Evolutionary conservation across 2,797 vertebrate genomes (phyloP).

Genomic region (Rhabdophis nuchalis): DNA sequence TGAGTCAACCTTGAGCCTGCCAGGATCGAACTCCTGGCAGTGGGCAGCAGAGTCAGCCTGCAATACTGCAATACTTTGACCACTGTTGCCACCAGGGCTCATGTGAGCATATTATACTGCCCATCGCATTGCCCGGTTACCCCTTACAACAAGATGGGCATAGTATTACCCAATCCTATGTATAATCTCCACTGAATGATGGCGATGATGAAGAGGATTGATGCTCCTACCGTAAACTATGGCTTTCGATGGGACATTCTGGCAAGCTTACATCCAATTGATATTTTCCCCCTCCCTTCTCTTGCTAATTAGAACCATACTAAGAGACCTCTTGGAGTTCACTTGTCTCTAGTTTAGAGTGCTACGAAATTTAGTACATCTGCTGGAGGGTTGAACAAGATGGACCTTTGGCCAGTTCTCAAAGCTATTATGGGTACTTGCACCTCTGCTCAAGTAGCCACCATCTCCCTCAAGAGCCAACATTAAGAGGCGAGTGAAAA

Average conservation of each 20-base stretch:
- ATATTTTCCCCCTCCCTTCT: neutral
- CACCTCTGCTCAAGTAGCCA: neutral
- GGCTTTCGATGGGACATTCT: constrained; percentile 54
- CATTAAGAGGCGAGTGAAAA: neutral
- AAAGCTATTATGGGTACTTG: constrained; percentile 1
- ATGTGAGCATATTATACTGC: neutral
- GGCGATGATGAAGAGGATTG: neutral
- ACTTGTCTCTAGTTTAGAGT: constrained; percentile 29
- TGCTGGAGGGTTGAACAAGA: constrained; percentile 10
- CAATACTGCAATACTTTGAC: neutral
- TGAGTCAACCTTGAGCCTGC: neutral
- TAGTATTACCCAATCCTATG: neutral
- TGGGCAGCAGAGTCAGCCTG: neutral
- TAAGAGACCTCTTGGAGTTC: constrained; percentile 40
- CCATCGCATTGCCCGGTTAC: neutral
- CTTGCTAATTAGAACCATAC: constrained; percentile 50
- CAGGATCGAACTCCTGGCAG: neutral
- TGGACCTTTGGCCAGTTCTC: constrained; percentile 32
- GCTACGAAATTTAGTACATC: constrained; percentile 42
- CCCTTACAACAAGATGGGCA: neutral
- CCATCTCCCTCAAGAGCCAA: neutral
- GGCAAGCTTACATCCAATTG: constrained; percentile 52
- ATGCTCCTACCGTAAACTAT: neutral
- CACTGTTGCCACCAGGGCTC: neutral
- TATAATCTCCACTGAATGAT: neutral